Conservation (phyloP, 2,888 invertebrate genomes). For the Cheiracanthium punctorium region DNA sequence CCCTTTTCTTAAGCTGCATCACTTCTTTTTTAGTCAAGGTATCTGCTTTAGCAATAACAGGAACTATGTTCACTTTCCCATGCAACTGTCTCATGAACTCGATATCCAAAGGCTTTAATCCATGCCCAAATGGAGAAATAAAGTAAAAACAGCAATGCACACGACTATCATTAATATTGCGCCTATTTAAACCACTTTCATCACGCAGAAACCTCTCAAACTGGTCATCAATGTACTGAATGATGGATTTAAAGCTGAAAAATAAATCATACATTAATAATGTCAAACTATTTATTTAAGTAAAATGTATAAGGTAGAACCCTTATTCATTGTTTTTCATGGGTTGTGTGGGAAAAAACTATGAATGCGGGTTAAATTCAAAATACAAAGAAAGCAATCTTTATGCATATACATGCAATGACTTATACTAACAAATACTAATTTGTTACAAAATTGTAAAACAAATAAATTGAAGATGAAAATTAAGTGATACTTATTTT, state of each 20-base stretch:
- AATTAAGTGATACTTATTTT: too few species aligned
- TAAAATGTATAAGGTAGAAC: too few species aligned
- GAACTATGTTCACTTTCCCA: slow-evolving; percentile 94
- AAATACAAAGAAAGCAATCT: too few species aligned
- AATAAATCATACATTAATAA: too few species aligned
- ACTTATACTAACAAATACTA: too few species aligned
- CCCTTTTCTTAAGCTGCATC: slow-evolving; percentile 87
- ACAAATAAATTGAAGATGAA: too few species aligned
- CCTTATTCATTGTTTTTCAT: too few species aligned
- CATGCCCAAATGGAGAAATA: slow-evolving; percentile 97
- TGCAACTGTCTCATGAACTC: slow-evolving; percentile 97
- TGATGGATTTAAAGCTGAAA: slow-evolving; percentile 81
- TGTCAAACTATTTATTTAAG: too few species aligned
- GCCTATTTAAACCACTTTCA: slow-evolving; percentile 81
- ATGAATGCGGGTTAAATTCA: too few species aligned
- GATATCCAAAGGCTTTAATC: slow-evolving; percentile 93
- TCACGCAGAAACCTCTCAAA: slow-evolving; percentile 83
- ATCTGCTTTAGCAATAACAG: slow-evolving; percentile 98
- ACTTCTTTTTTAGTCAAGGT: slow-evolving; percentile 94
- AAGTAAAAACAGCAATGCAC: slow-evolving; percentile 99
- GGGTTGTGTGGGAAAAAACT: too few species aligned
- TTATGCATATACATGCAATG: too few species aligned
- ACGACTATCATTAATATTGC: slow-evolving; percentile 96
- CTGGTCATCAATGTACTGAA: slow-evolving; percentile 97
- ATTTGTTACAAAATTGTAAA: too few species aligned